Evolutionary conservation across 2,888 invertebrate genomes (phyloP).

Genomic region (Brenthis ino): DNA sequence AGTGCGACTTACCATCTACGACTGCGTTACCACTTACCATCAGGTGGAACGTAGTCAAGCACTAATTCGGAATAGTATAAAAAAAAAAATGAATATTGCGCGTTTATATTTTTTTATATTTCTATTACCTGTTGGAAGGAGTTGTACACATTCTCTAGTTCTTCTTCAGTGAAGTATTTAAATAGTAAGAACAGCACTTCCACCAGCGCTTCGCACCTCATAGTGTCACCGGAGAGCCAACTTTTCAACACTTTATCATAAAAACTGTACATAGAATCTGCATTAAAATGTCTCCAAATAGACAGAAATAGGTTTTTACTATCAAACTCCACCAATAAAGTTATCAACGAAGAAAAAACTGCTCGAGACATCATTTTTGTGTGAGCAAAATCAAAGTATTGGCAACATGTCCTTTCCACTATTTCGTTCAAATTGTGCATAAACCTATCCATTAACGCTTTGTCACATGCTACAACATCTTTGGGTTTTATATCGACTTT

Average conservation of each 20-base stretch:
- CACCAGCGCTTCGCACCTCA: constrained; percentile 79
- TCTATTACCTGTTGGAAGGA: constrained; percentile 79
- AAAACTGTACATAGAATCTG: constrained; percentile 48
- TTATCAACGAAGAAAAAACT: constrained; percentile 77
- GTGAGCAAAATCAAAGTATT: constrained; percentile 81
- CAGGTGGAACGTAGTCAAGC: too few species aligned
- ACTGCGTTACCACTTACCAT: too few species aligned
- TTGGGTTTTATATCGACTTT: not conserved
- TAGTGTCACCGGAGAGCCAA: constrained; percentile 78
- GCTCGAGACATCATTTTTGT: constrained; percentile 61
- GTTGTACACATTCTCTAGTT: constrained; percentile 80
- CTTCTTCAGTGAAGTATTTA: constrained; percentile 75
- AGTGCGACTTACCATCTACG: too few species aligned
- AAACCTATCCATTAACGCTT: constrained; percentile 56
- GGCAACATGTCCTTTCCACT: constrained; percentile 70
- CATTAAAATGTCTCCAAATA: constrained; percentile 56
- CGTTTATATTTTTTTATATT: not conserved
- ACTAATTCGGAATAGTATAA: too few species aligned
- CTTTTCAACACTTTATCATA: constrained; percentile 62
- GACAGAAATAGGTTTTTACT: constrained; percentile 74
- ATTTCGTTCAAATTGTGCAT: constrained; percentile 67
- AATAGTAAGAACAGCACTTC: constrained; percentile 85
- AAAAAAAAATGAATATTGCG: too few species aligned
- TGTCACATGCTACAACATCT: constrained; percentile 39
- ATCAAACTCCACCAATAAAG: constrained; percentile 82